Conservation (phyloP, 2,888 invertebrate genomes). For the Dynastes maya region DNA sequence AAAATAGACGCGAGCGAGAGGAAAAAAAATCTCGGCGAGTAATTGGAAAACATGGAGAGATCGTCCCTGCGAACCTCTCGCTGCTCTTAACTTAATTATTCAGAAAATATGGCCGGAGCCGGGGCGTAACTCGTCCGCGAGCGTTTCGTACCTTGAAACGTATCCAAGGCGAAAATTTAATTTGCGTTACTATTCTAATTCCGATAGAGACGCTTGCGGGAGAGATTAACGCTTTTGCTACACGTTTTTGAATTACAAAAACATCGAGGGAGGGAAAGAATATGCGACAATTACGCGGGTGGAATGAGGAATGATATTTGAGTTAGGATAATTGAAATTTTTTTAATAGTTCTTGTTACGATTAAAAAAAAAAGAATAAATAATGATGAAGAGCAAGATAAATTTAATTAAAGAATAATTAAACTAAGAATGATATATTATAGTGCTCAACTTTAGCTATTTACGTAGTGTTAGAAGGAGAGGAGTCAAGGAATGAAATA, state of each 20-base stretch:
- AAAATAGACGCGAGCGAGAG: slow-evolving; percentile 7
- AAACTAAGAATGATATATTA: no score
- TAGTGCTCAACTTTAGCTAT: no score
- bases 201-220: not conserved
- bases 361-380: no score
- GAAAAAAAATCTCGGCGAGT: slow-evolving; percentile 7
- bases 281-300: not conserved
- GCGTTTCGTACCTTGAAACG: slow-evolving; percentile 10
- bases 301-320: no score
- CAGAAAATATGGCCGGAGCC: slow-evolving; percentile 30
- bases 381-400: no score
- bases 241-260: not conserved
- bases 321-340: no score
- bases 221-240: not conserved
- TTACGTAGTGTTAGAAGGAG: no score
- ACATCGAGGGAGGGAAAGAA: not conserved
- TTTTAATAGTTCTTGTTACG: no score
- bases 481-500: no score
- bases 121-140: not conserved
- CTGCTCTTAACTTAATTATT: slow-evolving; percentile 26
- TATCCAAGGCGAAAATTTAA: slow-evolving; percentile 17
- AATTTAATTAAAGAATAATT: no score
- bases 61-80: not conserved
- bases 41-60: slow-evolving; percentile 35
- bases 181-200: slow-evolving; percentile 12